Evolutionary conservation across 2,888 invertebrate genomes (phyloP).

Genomic region (Yponomeuta plumbellus): DNA sequence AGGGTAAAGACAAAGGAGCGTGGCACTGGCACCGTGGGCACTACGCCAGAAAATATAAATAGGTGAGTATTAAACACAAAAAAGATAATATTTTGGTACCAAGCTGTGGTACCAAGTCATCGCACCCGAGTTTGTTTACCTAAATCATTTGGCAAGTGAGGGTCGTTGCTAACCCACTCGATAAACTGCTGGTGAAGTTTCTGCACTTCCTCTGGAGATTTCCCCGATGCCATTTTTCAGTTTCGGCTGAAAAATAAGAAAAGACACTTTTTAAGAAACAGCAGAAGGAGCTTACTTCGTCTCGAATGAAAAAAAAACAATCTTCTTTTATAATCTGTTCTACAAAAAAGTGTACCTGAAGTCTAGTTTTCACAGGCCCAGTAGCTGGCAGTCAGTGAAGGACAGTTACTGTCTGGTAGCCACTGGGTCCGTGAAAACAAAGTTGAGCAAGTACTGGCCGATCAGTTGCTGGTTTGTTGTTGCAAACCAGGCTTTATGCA

Average conservation of each 20-base stretch:
- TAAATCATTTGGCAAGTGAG: slow-evolving; percentile 79
- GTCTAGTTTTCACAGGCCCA: no score
- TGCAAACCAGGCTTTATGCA: no score
- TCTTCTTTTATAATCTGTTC: no score
- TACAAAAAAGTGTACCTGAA: no score
- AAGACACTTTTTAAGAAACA: background rate
- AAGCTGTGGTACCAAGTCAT: background rate
- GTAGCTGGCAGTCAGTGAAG: no score
- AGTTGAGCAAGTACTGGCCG: no score
- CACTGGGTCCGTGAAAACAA: no score
- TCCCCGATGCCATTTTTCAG: slow-evolving; percentile 23
- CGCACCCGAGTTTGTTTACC: slow-evolving; percentile 50
- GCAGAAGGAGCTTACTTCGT: background rate
- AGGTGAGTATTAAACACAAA: background rate
- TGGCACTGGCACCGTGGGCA: no score
- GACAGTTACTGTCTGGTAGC: no score
- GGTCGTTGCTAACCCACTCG: slow-evolving; percentile 76
- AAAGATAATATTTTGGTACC: background rate
- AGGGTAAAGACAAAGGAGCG: background rate
- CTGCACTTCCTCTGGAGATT: slow-evolving; percentile 40
- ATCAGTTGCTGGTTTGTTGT: no score
- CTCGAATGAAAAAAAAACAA: background rate
- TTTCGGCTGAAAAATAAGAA: slow-evolving; percentile 12
- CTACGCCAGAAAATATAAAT: background rate
- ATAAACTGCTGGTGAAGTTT: slow-evolving; percentile 58